phyloP scores from a whole-genome alignment of 1,140 invertebrate species.

The Oryctes rhinoceros region DNA sequence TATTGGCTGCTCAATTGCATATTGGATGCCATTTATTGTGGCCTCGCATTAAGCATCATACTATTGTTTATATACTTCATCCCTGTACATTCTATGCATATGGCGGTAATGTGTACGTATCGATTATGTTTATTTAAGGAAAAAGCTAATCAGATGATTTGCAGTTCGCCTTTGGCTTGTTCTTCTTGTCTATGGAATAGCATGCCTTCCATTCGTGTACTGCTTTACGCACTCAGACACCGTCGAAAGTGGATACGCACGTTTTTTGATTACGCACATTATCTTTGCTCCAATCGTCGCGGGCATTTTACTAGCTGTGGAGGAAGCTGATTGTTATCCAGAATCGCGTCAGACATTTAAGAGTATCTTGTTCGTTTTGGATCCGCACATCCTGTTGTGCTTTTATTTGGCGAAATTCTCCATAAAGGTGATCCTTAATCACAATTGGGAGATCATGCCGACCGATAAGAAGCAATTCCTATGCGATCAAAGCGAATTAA shows the following conservation, averaged over 20 bases:
- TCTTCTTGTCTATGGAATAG: background rate
- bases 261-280: constrained; percentile 2
- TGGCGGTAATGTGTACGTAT: background rate
- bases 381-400: background rate
- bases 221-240: background rate
- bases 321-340: background rate
- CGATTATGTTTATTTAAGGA: background rate
- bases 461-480: background rate
- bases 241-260: background rate
- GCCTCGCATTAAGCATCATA: background rate
- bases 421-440: constrained; percentile 3
- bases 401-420: background rate
- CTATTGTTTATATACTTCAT: background rate
- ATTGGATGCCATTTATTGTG: background rate
- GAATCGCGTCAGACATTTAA: too few relatives aligned
- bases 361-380: background rate
- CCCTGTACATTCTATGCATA: background rate
- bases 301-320: background rate
- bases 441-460: constrained; percentile 30
- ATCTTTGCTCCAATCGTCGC: background rate
- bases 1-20: background rate
- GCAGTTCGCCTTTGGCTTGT: background rate
- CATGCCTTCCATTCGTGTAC: background rate
- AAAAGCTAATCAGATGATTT: constrained; percentile 9
- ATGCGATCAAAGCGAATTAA: background rate